Evolutionary conservation across 2,113 vertebrate species (phyloP), one percentile per base, ranked within the genome.

Genomic region (Trichechus manatus): DNA sequence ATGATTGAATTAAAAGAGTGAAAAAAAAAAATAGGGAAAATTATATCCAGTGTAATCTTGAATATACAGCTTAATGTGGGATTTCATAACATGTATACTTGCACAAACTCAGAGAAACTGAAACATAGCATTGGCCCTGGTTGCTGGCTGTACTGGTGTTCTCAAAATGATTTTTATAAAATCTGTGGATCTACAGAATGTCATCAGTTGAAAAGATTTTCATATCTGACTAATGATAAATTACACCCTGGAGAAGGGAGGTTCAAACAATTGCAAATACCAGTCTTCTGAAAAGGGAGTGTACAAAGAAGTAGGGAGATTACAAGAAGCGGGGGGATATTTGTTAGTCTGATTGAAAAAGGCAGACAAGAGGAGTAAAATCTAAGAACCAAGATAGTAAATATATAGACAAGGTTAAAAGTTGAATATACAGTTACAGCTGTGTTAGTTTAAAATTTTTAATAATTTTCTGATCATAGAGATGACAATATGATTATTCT

Each of bases 71-170:
- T 23, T 82, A 80, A 19, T 11, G 53, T 80, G 31, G 56, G 29
- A 59, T 95, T 95, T 87, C 59, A 44, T 95, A 95, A 75, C n/a
- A 75, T 81, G 53, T 56, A n/a, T 72, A 74, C 44, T 75, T 81
- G 29, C 36, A 36, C 53, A 87, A 23, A 31, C n/a, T 66, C 66
- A 74, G 59, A 64, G 42, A 87, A 75, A 87, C 11, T n/a, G 7
- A 13, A 36, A 5, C 42, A 5, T n/a, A 66, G 44, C 77, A 25
- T 59, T 66, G n/a, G 44, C 66, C 66, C n/a, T 75, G 29, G 56
- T 81, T 92, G 25, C 56, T 75, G 53, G 27, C 75, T 63, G 14
- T 22, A 87, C 0, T 44, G 39, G 11, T 85, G 36, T 70, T 85
- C 80, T 90, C 50, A 36, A 47, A 63, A 80, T 61, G 33, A 80